Conservation (phyloP, 2,113 vertebrate species). For the Amblyopsis rosae region DNA sequence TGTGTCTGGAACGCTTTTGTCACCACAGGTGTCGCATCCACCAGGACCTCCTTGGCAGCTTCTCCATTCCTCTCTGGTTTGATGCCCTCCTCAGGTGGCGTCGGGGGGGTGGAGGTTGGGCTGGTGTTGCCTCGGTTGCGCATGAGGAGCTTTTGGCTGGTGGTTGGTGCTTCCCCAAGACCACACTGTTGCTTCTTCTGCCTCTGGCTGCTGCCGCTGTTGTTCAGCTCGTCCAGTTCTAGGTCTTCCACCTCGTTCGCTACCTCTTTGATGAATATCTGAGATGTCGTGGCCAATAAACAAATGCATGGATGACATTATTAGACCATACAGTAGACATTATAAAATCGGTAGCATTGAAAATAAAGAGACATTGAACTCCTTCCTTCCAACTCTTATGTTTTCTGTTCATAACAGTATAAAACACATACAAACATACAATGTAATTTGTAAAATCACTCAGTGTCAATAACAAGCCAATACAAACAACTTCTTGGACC, state of each 20-base stretch:
- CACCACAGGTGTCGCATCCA: constrained; percentile 62
- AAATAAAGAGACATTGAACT: neutral
- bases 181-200: constrained; percentile 69
- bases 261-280: constrained; percentile 87
- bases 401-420: constrained; percentile 11
- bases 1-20: constrained; percentile 91
- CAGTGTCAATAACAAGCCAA: no score
- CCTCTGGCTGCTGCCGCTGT: constrained; percentile 83
- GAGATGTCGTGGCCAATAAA: neutral
- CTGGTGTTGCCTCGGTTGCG: constrained; percentile 79
- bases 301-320: neutral
- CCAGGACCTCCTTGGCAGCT: constrained; percentile 68
- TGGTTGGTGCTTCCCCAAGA: constrained; percentile 75
- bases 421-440: neutral
- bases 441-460: no score
- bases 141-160: constrained; percentile 75
- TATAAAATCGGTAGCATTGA: no score
- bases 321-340: neutral
- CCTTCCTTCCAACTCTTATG: neutral
- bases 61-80: constrained; percentile 88
- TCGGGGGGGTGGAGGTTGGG: constrained; percentile 75
- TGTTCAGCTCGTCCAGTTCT: constrained; percentile 90
- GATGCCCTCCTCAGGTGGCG: constrained; percentile 76
- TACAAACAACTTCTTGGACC: no score
- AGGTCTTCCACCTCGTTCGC: constrained; percentile 85